phyloP scores from a whole-genome alignment of 2,797 vertebrate genomes.

The Chrysocyon brachyurus region DNA sequence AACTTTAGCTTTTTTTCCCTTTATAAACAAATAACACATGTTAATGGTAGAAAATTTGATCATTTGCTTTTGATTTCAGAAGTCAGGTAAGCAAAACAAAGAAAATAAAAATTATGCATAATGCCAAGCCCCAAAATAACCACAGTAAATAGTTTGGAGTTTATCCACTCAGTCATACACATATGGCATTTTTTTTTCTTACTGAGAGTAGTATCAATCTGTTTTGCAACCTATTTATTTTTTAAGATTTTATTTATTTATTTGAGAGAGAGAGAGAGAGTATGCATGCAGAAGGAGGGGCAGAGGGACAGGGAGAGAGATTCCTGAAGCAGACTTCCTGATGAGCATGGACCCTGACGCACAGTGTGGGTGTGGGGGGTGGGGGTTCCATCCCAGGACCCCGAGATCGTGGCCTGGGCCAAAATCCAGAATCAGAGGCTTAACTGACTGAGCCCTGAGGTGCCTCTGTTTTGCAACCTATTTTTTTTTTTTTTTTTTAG shows the following conservation, averaged over 20 bases:
- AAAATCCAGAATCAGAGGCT: not conserved
- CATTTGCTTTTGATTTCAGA: not conserved
- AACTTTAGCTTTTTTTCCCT: not conserved
- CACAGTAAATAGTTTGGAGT: conserved; percentile 57
- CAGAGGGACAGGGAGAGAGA: not conserved
- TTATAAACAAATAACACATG: not conserved
- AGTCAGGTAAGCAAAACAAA: conserved; percentile 61
- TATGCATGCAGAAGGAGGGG: not conserved
- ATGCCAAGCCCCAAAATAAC: conserved; percentile 64
- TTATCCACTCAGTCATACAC: conserved; percentile 21
- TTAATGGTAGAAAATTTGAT: conserved; percentile 39
- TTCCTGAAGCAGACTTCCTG: not conserved
- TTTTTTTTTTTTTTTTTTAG: not conserved
- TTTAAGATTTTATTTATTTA: not conserved
- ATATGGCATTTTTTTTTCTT: conserved; percentile 29
- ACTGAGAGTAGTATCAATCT: conserved; percentile 14
- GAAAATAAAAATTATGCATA: conserved; percentile 45
- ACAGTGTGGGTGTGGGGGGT: no score
- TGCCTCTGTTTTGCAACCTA: not conserved
- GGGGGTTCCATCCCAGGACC: not conserved
- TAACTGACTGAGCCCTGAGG: not conserved
- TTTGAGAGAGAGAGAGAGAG: fast-evolving
- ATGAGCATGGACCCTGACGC: not conserved
- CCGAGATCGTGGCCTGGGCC: not conserved
- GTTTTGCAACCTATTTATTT: not conserved